Evolutionary conservation across 2,797 vertebrate genomes (phyloP).

Genomic region (Sebastolobus alascanus): DNA sequence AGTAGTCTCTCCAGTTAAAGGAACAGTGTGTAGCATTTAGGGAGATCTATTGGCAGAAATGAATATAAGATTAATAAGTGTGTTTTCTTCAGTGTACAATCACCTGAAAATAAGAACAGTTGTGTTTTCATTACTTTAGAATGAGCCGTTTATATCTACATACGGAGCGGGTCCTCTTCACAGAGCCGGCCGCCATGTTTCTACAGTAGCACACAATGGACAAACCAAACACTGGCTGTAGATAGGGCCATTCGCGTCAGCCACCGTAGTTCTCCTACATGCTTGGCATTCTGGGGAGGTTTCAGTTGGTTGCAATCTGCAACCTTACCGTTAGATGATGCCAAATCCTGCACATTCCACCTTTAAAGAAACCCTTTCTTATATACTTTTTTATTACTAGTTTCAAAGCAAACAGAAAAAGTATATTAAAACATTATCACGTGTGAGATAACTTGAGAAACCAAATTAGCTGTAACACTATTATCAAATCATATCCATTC

Average conservation of each 20-base stretch:
- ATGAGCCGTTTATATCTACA: too few species aligned
- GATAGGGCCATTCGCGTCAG: neutral
- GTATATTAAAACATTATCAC: neutral
- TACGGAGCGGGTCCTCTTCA: too few species aligned
- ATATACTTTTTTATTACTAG: neutral
- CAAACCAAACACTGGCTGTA: neutral
- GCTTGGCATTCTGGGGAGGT: neutral
- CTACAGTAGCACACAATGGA: neutral
- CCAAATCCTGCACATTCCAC: neutral
- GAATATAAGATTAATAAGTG: too few species aligned
- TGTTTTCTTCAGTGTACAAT: too few species aligned
- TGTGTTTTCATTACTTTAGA: too few species aligned
- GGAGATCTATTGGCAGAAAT: too few species aligned
- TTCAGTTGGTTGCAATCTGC: neutral
- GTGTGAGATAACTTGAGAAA: neutral
- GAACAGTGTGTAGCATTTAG: too few species aligned
- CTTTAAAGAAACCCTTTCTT: neutral
- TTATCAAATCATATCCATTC: neutral
- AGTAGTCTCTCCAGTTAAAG: neutral
- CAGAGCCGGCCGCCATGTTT: too few species aligned
- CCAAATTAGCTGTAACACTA: neutral
- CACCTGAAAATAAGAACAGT: too few species aligned
- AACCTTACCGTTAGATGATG: neutral
- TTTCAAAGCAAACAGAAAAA: neutral
- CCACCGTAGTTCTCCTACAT: neutral